Base-by-base conservation (phyloP, 1,140 invertebrate genomes). In the Carposina sasakii region DNA sequence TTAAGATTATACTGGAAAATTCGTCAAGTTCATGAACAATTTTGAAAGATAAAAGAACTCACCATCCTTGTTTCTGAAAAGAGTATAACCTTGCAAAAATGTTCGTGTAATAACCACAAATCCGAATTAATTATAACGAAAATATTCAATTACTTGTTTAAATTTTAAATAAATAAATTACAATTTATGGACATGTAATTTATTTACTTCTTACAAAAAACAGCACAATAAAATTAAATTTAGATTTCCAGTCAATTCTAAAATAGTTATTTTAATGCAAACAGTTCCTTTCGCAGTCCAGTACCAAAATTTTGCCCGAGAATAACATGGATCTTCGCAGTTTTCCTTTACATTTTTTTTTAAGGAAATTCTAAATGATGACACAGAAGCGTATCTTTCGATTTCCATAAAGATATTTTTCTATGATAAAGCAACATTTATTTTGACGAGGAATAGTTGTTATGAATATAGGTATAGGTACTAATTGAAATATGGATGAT, bases 21-120 rank as follows among this genome's bases (percentile, higher is more conserved):
- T 76, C 70, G 62, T 57, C 50, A 20, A 68, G 60, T 55, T 66
- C 60, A 62, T 64, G 57, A 74, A 83, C 65, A 74, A 73, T 76
- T 76, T 71, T 71, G 76, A 68, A 81, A 73, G 76, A 70, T 51
- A 47, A 37, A 60, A 61, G 5, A 66, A 84, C 81, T 84, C 81
- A 84, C 81, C 77, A 72, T 81, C 76, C 77, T 60, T 62, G 70
- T 54, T 69, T 81, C 81, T 84, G 81, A 71, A 81, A 84, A 69
- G 63, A 60, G 70, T 63, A 48, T 62, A 40, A 69, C 63, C 81
- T 78, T 81, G 58, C 81, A 74, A 76, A 74, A 77, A 81, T 63
- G 63, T 81, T 65, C 63, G 47, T n/a, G 13, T 52, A 21, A 26
- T 66, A 69, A 67, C 64, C 72, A 70, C 71, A 74, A 68, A 52